Evolutionary conservation across 2,888 invertebrate genomes (phyloP).

Genomic region (Latheticus oryzae): DNA sequence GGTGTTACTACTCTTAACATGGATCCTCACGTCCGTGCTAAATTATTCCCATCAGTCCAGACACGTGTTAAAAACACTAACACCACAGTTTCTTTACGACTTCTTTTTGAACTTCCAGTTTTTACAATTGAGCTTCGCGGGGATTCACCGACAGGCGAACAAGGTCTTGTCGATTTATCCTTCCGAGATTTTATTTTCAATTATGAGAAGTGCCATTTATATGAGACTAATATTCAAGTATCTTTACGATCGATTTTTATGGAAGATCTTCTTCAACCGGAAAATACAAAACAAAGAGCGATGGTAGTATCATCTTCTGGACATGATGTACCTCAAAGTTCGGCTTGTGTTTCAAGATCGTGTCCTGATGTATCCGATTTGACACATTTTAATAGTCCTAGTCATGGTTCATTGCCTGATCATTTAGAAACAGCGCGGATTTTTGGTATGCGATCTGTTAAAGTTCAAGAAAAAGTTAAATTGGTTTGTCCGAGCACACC

Average conservation of each 20-base stretch:
- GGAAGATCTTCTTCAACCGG: constrained; percentile 87
- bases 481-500: constrained; percentile 63
- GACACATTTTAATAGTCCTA: constrained; percentile 51
- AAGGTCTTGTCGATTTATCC: constrained; percentile 85
- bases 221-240: constrained; percentile 82
- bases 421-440: constrained; percentile 69
- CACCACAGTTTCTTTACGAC: constrained; percentile 56
- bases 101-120: constrained; percentile 79
- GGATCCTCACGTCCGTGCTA: constrained; percentile 74
- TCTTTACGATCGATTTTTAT: constrained; percentile 87
- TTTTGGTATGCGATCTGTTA: constrained; percentile 61
- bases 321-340: constrained; percentile 60
- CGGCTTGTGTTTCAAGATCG: constrained; percentile 78
- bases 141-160: constrained; percentile 75
- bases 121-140: constrained; percentile 82
- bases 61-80: constrained; percentile 1
- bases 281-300: constrained; percentile 82
- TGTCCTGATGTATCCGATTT: constrained; percentile 78
- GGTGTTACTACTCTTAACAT: constrained; percentile 69
- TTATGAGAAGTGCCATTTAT: constrained; percentile 75
- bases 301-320: constrained; percentile 77
- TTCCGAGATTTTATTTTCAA: constrained; percentile 85
- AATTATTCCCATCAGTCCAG: constrained; percentile 63
- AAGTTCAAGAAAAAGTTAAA: constrained; percentile 21
- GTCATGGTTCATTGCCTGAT: constrained; percentile 70